Percentiles rank a stretch among this genome's conserved stretches.
Conservation (phyloP, 2,113 vertebrate species). For the Colaptes auratus region DNA sequence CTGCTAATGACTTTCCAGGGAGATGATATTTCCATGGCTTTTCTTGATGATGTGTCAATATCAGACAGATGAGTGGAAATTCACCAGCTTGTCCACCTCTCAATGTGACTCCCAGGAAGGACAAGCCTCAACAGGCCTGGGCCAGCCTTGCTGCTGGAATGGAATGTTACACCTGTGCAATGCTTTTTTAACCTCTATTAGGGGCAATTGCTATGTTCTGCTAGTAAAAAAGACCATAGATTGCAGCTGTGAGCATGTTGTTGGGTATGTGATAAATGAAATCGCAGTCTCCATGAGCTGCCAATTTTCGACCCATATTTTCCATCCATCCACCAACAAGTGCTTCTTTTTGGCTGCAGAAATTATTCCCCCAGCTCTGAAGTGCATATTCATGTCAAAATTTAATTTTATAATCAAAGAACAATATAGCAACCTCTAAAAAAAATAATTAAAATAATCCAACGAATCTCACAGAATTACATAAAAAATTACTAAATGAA, state of each 20-base stretch:
- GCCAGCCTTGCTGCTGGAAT: neutral
- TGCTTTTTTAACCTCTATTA: neutral
- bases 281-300: accelerated
- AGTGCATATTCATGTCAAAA: neutral
- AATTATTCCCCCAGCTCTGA: neutral
- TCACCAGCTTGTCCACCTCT: neutral
- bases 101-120: accelerated
- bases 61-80: neutral
- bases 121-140: neutral
- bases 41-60: neutral
- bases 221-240: neutral
- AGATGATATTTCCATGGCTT: neutral
- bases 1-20: neutral
- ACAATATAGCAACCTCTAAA: neutral
- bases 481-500: neutral
- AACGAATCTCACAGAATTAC: neutral
- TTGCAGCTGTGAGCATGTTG: neutral
- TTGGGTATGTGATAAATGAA: neutral
- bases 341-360: neutral
- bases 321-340: neutral
- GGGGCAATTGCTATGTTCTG: neutral
- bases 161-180: neutral
- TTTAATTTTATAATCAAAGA: neutral
- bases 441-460: neutral
- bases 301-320: neutral